phyloP scores from a whole-genome alignment of 2,113 vertebrate genomes.

The Bubo scandiacus region DNA sequence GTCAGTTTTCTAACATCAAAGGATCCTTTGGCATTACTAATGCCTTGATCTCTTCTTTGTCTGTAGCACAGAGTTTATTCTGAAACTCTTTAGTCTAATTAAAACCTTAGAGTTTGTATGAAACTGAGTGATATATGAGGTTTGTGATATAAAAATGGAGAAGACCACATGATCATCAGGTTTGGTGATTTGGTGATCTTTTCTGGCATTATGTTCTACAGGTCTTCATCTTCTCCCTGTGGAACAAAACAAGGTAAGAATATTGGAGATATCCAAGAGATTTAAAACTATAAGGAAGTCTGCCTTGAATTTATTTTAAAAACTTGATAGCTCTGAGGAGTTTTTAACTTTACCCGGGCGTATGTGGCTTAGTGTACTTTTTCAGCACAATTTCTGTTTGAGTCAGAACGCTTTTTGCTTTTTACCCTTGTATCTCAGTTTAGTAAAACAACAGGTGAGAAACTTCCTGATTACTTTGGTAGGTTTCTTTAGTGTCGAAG shows the following conservation, averaged over 20 bases:
- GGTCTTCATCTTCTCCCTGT: background rate
- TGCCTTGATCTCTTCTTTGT: constrained; percentile 46
- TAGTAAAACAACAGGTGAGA: background rate
- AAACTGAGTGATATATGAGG: background rate
- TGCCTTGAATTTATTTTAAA: background rate
- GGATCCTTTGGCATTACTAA: constrained; percentile 11
- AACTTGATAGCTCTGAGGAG: background rate
- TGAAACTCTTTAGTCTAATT: constrained; percentile 31
- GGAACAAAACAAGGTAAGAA: background rate
- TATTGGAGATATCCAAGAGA: background rate
- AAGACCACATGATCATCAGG: background rate
- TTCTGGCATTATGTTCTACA: background rate
- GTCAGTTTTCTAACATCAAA: constrained; percentile 51
- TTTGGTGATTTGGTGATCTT: background rate
- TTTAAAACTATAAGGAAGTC: background rate
- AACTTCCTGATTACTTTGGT: background rate
- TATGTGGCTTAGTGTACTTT: background rate
- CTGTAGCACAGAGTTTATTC: constrained; percentile 6
- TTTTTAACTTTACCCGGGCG: background rate
- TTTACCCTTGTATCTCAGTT: background rate
- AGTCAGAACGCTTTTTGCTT: background rate
- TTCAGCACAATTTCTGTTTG: background rate
- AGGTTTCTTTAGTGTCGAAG: background rate
- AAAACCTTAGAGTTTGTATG: constrained; percentile 28
- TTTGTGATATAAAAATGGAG: background rate